Conservation (phyloP, 2,888 invertebrate genomes). For the Dicycla oo region DNA sequence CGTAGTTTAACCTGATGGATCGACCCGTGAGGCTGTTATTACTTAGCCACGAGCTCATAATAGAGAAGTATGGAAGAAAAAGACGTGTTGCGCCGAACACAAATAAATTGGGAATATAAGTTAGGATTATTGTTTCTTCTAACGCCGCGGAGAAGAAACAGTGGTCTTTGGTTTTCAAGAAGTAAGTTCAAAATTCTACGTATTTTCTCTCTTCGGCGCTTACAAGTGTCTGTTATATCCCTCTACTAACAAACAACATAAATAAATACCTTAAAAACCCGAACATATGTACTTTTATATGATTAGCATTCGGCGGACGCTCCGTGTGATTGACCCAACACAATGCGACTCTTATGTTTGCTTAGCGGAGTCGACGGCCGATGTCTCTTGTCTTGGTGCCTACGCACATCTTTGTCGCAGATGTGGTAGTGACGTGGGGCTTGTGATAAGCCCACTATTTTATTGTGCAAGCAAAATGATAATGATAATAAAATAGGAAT, state of each 20-base stretch:
- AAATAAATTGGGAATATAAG: too few relatives aligned
- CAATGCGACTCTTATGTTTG: slow-evolving; percentile 71
- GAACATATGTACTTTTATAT: slow-evolving; percentile 39
- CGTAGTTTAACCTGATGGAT: too few relatives aligned
- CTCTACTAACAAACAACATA: slow-evolving; percentile 15
- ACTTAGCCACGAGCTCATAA: too few relatives aligned
- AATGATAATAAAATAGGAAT: too few relatives aligned
- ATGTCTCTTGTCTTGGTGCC: slow-evolving; percentile 25
- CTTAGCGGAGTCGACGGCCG: slow-evolving; percentile 54
- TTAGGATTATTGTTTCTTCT: too few relatives aligned
- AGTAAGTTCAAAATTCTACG: background rate
- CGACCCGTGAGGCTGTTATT: too few relatives aligned
- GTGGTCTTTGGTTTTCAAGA: background rate
- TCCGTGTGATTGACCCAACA: slow-evolving; percentile 67
- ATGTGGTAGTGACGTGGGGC: slow-evolving; percentile 9
- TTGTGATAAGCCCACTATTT: background rate
- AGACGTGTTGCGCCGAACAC: too few relatives aligned
- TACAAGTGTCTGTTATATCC: background rate
- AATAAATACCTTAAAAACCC: slow-evolving; percentile 32
- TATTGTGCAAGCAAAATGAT: too few relatives aligned
- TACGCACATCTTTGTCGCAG: slow-evolving; percentile 25
- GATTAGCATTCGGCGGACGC: slow-evolving; percentile 53
- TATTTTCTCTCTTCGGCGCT: background rate
- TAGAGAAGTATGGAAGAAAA: too few relatives aligned
- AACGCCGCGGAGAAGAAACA: too few relatives aligned